Conservation (phyloP, 2,888 invertebrate genomes). For the Nemotelus nigrinus region DNA sequence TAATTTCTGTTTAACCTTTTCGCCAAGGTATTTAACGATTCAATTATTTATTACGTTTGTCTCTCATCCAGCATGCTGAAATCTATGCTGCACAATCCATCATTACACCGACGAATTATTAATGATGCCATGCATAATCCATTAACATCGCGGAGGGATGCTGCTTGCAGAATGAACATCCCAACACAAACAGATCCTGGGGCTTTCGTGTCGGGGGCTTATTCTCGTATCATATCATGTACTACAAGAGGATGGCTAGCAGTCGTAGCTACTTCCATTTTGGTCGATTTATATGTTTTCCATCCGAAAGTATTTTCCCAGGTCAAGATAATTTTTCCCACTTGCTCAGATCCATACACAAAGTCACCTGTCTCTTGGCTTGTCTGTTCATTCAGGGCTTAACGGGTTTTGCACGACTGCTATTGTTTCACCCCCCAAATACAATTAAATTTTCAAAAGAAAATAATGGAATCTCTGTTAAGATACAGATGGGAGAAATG, state of each 20-base stretch:
- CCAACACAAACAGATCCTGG: not conserved
- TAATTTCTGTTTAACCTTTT: conserved; percentile 47
- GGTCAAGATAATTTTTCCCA: conserved; percentile 40
- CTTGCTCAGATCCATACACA: not conserved
- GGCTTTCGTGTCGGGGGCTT: not conserved
- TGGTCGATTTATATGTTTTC: not conserved
- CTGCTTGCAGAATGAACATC: conserved; percentile 20
- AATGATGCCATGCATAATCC: conserved; percentile 48
- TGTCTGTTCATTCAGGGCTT: conserved; percentile 22
- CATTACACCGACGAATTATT: conserved; percentile 50
- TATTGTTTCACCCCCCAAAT: conserved; percentile 24
- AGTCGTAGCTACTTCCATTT: no score
- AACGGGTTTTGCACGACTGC: conserved; percentile 14
- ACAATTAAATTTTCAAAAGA: conserved; percentile 39
- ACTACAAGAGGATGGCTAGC: no score
- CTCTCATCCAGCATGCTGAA: conserved; percentile 29
- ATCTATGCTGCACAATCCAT: conserved; percentile 46
- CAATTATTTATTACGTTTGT: conserved; percentile 46
- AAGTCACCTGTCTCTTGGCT: not conserved
- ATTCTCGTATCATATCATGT: no score
- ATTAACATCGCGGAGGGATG: conserved; percentile 25
- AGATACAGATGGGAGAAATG: not conserved
- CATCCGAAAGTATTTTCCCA: conserved; percentile 32
- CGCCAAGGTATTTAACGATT: conserved; percentile 45
- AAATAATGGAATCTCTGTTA: conserved; percentile 38